Base-by-base conservation (phyloP, 2,797 vertebrate species). In the Pipistrellus pygmaeus region DNA sequence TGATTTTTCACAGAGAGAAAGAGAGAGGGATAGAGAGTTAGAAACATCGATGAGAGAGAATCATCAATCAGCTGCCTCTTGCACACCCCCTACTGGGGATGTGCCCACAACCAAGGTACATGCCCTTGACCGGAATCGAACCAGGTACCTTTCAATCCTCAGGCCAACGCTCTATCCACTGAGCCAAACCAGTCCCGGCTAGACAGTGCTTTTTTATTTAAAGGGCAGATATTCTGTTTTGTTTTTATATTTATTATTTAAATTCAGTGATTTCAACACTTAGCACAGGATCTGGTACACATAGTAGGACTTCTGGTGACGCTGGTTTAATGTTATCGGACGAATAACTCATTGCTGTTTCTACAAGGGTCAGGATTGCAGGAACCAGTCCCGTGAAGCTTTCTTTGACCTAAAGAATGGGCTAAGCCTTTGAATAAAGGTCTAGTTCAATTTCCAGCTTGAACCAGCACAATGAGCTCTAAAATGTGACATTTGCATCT, bases 401-500 rank as follows among this genome's bases (percentile, higher is more conserved):
- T 86, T 78, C 38, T 95, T 78, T 73, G 73, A 90, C 71, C 86
- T 76, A 32, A 38, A 69, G 69, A 76, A 68, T 14, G 15, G 21
- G 41, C 23, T 86, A 78, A 95, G 85, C 57, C 53, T 71, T 51
- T 64, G 73, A 91, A 93, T 94, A 93, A 91, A 51, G n/a, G 73
- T 92, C 93, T 93, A 82, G 87, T 85, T 78, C 82, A 46, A 83
- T 96, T 96, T 94, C 73, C 75, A 94, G 87, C 85, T 35, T 78
- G 23, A 62, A 75, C 27, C 64, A 76, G 64, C 53, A 96, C 93
- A 92, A 21, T 94, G 87, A 85, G 60, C 80, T 96, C 71, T 83
- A 85, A 96, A 95, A 90, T 7, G 4, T 97, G 8, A 96, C 97
- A 90, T 91, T 88, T 96, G 97, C 96, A 95, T 97, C 97, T 97